These are phyloP conservation scores for Sepiola atlantica DNA, from an alignment of 2,888 invertebrate genomes.

Conservation along the genomic window DNA sequence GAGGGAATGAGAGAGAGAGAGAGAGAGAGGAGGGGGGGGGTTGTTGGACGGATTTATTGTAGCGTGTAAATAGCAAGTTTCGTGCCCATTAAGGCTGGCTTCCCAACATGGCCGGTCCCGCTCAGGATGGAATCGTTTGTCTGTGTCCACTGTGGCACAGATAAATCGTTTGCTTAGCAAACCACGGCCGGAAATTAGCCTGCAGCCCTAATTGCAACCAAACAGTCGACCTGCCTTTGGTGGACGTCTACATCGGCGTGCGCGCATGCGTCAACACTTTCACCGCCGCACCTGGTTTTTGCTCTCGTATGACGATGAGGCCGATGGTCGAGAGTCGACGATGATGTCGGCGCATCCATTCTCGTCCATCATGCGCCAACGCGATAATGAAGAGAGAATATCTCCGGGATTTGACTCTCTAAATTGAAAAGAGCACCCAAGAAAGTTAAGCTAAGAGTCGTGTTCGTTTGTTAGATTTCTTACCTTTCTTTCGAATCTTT, in stretches of 20 bases:
- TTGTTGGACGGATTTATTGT: not conserved
- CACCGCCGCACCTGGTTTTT: not conserved
- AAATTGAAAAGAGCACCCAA: not conserved
- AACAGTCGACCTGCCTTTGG: not conserved
- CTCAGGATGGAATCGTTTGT: not conserved
- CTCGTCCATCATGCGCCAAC: not conserved
- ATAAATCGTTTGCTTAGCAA: not conserved
- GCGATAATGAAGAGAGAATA: not conserved
- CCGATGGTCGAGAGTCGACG: not conserved
- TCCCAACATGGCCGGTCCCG: not conserved
- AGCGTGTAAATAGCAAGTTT: not conserved
- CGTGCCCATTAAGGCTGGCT: constrained; percentile 32
- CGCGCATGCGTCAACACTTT: not conserved
- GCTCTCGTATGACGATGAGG: not conserved
- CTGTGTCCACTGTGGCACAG: constrained; percentile 9
- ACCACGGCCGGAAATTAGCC: constrained; percentile 20
- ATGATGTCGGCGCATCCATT: not conserved
- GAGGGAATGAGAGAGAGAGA: not conserved
- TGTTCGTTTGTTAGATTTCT: not conserved
- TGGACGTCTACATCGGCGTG: not conserved
- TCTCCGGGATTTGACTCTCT: too few species aligned
- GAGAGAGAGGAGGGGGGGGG: not conserved
- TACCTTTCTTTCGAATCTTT: not conserved
- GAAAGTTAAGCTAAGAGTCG: not conserved
- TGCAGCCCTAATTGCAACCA: constrained; percentile 4